These are phyloP conservation scores for Xiphophorus hellerii DNA, from an alignment of 2,113 vertebrate species.

Conservation along the genomic window DNA sequence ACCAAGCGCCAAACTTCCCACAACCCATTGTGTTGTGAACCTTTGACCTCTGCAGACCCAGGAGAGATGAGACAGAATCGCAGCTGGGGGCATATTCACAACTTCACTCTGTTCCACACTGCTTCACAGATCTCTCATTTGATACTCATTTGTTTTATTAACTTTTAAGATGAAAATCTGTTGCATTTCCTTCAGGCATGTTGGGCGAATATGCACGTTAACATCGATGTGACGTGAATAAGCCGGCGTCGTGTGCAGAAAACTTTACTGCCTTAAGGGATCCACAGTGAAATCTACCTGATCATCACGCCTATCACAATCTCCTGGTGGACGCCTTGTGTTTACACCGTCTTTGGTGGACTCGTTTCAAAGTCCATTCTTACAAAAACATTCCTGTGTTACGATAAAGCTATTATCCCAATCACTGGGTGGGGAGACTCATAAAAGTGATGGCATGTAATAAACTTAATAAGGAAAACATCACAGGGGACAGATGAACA, in stretches of 20 bases:
- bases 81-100: neutral
- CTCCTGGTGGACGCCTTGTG: neutral
- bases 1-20: constrained; percentile 61
- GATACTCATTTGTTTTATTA: neutral
- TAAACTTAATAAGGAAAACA: constrained; percentile 67
- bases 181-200: neutral
- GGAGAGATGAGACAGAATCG: constrained; percentile 22
- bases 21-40: constrained; percentile 34
- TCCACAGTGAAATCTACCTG: constrained; percentile 18
- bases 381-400: constrained; percentile 9
- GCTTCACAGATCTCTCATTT: constrained; percentile 1
- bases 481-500: constrained; percentile 37
- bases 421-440: constrained; percentile 47
- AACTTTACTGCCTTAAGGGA: neutral
- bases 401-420: constrained; percentile 57
- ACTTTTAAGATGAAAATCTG: neutral
- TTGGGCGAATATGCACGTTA: neutral
- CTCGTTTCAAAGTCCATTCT: neutral
- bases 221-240: neutral
- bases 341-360: neutral
- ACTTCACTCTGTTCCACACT: too few relatives aligned
- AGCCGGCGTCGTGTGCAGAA: neutral
- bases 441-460: constrained; percentile 60
- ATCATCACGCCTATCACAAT: constrained; percentile 9
- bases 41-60: constrained; percentile 24